A percentile compares a stretch with the other conserved stretches of the same genome.
Conservation (phyloP, 2,113 vertebrate genomes). For the Benitochromis conjunctus region DNA sequence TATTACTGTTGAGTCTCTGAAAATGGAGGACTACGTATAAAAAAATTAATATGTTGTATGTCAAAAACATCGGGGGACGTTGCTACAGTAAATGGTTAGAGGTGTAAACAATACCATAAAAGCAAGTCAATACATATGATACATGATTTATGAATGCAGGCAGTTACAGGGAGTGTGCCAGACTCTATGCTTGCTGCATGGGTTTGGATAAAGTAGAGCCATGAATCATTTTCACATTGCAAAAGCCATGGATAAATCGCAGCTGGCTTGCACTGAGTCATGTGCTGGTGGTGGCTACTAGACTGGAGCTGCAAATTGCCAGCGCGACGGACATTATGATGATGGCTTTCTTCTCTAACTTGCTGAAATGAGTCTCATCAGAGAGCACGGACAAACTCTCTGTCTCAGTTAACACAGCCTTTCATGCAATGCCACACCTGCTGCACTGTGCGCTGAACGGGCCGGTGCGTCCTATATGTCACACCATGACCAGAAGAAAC, state of each 20-base stretch:
- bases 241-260: conserved; percentile 57
- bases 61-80: background rate
- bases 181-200: conserved; percentile 28
- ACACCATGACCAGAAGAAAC: background rate
- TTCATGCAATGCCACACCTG: conserved; percentile 32
- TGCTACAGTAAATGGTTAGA: background rate
- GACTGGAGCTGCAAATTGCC: conserved; percentile 39
- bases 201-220: conserved; percentile 34
- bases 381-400: conserved; percentile 20
- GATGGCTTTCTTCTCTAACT: conserved; percentile 40
- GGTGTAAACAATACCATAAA: conserved; percentile 33
- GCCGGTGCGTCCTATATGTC: conserved; percentile 11
- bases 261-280: conserved; percentile 36
- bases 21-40: background rate
- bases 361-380: conserved; percentile 39
- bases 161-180: conserved; percentile 22
- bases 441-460: conserved; percentile 4
- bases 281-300: conserved; percentile 6
- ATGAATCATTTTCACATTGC: conserved; percentile 61
- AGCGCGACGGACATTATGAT: conserved; percentile 10
- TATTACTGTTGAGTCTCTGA: background rate
- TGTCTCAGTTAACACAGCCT: conserved; percentile 37
- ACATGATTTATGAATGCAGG: conserved; percentile 52
- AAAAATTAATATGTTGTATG: background rate
- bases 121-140: conserved; percentile 46